phyloP scores from a whole-genome alignment of 37 sponge, comb jelly and placozoan genomes.

The Ianthella basta region DNA sequence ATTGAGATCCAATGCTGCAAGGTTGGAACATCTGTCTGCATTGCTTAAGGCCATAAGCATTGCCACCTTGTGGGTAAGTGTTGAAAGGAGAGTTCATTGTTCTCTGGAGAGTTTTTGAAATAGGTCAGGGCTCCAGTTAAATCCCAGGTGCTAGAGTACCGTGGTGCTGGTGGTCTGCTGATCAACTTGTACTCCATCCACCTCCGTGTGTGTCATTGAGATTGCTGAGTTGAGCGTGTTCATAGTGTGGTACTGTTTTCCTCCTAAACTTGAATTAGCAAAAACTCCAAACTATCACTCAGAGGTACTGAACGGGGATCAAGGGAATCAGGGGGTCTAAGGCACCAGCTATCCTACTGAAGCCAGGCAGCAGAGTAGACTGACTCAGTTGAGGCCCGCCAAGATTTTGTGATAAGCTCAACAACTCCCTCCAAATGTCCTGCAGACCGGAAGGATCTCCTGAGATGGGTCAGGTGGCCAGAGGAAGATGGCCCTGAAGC shows the following conservation, averaged over 20 bases:
- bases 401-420: slow-evolving; percentile 40
- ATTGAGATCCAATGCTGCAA: slow-evolving; percentile 38
- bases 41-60: slow-evolving; percentile 41
- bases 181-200: slow-evolving; percentile 24
- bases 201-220: slow-evolving; percentile 36
- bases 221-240: slow-evolving; percentile 29
- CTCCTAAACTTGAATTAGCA: background rate
- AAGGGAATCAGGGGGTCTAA: background rate
- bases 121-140: slow-evolving; percentile 15
- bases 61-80: slow-evolving; percentile 15
- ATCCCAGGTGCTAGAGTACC: slow-evolving; percentile 50
- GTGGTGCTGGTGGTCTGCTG: slow-evolving; percentile 25
- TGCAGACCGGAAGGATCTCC: slow-evolving; percentile 25
- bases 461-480: slow-evolving; percentile 64
- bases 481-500: slow-evolving; percentile 5
- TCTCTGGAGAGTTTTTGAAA: slow-evolving; percentile 5
- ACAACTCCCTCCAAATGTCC: slow-evolving; percentile 42
- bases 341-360: slow-evolving; percentile 57
- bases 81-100: slow-evolving; percentile 34
- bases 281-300: slow-evolving; percentile 28
- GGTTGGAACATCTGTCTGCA: slow-evolving; percentile 30
- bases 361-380: slow-evolving; percentile 40
- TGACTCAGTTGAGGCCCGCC: slow-evolving; percentile 40
- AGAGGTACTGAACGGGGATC: slow-evolving; percentile 56
- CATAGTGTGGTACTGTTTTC: slow-evolving; percentile 33